Conservation (phyloP, 2,888 invertebrate genomes). For the Macrophya alboannulata region DNA sequence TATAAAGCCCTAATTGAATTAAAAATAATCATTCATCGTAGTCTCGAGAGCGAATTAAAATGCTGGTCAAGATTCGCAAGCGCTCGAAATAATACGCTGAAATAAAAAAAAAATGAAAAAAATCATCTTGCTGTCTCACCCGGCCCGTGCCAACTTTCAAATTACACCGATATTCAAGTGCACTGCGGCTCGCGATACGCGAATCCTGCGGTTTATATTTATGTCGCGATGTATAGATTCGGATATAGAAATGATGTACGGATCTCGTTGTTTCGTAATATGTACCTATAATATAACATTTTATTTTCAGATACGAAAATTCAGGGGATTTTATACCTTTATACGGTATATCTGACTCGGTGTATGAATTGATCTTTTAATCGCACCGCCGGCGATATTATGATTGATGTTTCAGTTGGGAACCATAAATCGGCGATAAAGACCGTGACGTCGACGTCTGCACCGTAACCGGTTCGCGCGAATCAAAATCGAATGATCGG, state of each 20-base stretch:
- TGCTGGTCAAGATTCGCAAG: not conserved
- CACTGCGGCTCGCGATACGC: not conserved
- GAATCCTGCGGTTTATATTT: not conserved
- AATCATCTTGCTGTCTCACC: not conserved
- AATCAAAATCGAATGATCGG: not conserved
- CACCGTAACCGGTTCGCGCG: not conserved
- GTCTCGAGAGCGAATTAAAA: not conserved
- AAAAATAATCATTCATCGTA: not conserved
- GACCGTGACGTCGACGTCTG: not conserved
- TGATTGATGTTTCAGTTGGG: not conserved
- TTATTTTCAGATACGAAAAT: too few species aligned
- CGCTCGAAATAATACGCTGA: conserved; percentile 20
- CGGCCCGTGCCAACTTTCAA: conserved; percentile 26
- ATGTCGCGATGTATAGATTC: not conserved
- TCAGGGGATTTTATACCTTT: not conserved
- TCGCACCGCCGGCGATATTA: not conserved
- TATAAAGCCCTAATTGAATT: not conserved
- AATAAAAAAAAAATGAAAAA: not conserved
- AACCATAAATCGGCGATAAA: not conserved
- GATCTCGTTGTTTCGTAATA: not conserved
- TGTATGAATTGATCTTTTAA: not conserved
- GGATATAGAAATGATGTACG: not conserved
- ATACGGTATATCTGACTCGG: not conserved
- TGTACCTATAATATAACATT: too few species aligned
- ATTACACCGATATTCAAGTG: conserved; percentile 2